Conservation (phyloP, 2,888 invertebrate species). For the Drosophila melanosoma region DNA sequence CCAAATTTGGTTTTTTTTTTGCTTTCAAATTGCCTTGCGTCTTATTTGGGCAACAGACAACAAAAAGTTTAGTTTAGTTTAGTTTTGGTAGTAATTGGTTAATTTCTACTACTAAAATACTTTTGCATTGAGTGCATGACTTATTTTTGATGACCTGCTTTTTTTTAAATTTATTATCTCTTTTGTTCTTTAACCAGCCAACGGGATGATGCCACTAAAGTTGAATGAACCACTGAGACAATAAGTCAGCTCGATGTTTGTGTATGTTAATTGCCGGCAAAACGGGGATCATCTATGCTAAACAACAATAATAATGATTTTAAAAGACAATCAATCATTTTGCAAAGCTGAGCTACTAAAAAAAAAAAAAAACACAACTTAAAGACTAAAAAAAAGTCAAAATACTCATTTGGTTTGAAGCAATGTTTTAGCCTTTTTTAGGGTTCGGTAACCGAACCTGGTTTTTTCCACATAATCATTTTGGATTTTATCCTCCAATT, state of each 20-base stretch:
- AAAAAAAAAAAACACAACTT: constrained; percentile 1
- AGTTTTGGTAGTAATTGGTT: not conserved
- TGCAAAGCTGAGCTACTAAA: constrained; percentile 28
- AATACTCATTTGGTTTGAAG: not conserved
- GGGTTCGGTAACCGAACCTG: not conserved
- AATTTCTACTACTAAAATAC: not conserved
- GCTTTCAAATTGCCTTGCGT: not conserved
- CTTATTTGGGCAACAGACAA: constrained; percentile 1
- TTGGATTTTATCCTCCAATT: not conserved
- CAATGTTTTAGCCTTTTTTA: not conserved
- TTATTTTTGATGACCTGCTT: not conserved
- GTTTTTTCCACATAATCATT: not conserved
- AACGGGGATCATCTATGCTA: constrained; percentile 46
- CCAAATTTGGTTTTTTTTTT: constrained; percentile 1
- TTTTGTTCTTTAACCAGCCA: constrained; percentile 2
- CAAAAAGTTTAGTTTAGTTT: not conserved
- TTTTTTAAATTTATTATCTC: not conserved
- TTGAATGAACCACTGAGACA: constrained; percentile 46
- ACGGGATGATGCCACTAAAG: constrained; percentile 33
- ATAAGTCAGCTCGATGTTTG: constrained; percentile 43
- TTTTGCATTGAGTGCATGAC: not conserved
- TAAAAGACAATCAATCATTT: constrained; percentile 75
- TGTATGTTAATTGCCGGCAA: constrained; percentile 67
- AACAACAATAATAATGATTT: constrained; percentile 74
- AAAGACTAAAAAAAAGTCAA: constrained; percentile 30